phyloP scores from a whole-genome alignment of 2,113 vertebrate species.

The Ictalurus furcatus region DNA sequence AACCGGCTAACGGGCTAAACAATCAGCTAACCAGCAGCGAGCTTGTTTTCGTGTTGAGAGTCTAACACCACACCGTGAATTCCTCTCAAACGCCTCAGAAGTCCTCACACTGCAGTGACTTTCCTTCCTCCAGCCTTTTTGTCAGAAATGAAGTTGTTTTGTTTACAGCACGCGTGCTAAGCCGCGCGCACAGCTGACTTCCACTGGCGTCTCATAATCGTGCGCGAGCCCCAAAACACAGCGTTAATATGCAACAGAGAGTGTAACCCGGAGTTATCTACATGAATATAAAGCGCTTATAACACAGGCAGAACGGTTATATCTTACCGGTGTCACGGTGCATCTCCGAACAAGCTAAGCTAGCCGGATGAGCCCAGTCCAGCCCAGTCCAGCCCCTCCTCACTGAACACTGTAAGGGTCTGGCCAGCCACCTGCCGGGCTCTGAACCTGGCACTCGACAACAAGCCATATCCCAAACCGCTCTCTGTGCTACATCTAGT shows the following conservation, averaged over 20 bases:
- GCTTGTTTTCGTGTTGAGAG: not conserved
- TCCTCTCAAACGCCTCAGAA: too few relatives aligned
- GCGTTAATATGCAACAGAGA: not conserved
- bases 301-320: not conserved
- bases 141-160: not conserved
- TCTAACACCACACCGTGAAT: not conserved
- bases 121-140: not conserved
- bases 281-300: not conserved
- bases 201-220: not conserved
- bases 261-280: not conserved
- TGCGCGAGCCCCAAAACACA: not conserved
- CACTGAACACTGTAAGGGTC: conserved; percentile 4
- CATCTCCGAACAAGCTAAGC: conserved; percentile 4
- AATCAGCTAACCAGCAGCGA: not conserved
- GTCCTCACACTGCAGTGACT: not conserved
- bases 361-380: not conserved
- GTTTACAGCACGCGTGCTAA: not conserved
- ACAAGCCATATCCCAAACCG: not conserved
- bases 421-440: conserved; percentile 24
- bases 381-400: conserved; percentile 27
- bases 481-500: not conserved
- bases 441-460: not conserved
- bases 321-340: conserved; percentile 26
- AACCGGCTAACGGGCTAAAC: conserved; percentile 5
- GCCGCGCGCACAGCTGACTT: not conserved